Conservation (phyloP, 2,888 invertebrate species). For the Tenthredo notha region DNA sequence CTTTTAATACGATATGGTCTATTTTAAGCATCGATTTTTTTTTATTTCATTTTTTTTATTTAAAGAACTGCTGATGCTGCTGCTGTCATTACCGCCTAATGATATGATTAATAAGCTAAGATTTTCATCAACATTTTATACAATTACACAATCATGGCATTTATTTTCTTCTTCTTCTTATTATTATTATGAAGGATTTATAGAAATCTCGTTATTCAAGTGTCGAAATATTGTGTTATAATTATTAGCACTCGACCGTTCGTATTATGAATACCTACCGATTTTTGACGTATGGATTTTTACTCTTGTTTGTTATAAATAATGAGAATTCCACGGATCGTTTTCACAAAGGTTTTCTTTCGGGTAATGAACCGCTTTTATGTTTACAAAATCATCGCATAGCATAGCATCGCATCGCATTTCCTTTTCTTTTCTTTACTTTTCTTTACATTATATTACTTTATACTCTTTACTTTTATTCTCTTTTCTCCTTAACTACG, state of each 20-base stretch:
- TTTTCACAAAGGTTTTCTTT: not conserved
- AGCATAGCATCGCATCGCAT: not conserved
- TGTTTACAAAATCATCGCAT: not conserved
- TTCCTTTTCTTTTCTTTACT: not conserved
- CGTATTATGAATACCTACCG: not conserved
- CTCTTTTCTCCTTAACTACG: not conserved
- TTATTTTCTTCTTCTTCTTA: no score
- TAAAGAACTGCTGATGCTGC: not conserved
- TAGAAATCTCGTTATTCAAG: not conserved
- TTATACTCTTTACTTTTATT: not conserved
- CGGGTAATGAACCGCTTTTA: not conserved
- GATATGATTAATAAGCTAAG: constrained; percentile 22
- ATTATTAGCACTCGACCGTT: not conserved
- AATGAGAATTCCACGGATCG: not conserved
- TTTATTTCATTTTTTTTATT: no score
- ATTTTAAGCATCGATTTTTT: constrained; percentile 6
- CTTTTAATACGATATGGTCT: not conserved
- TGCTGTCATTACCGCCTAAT: not conserved
- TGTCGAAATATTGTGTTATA: not conserved
- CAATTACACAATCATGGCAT: not conserved
- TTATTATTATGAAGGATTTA: not conserved
- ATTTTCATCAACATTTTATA: constrained; percentile 10
- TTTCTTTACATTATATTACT: not conserved
- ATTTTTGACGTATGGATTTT: not conserved
- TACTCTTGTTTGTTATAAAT: not conserved